Evolutionary conservation across 2,888 invertebrate species (phyloP).

Genomic region (Nomada ruficornis): DNA sequence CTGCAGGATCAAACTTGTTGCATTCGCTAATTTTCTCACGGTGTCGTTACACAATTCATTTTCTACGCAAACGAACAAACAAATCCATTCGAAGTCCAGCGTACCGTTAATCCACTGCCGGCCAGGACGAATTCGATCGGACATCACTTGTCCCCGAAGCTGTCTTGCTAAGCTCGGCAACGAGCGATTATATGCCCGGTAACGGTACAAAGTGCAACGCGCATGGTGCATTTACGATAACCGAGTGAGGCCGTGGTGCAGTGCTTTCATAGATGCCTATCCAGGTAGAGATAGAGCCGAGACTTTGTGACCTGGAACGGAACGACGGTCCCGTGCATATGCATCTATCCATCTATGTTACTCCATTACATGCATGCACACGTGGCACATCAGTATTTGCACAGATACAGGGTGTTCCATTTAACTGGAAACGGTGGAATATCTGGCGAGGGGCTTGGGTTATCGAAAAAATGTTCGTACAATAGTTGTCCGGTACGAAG

Average conservation of each 20-base stretch:
- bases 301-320: constrained; percentile 76
- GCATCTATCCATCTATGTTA: background rate
- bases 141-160: constrained; percentile 63
- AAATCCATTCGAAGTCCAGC: constrained; percentile 25
- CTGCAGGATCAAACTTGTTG: no score
- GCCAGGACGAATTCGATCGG: constrained; percentile 72
- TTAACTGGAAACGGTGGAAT: no score
- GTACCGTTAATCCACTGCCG: constrained; percentile 58
- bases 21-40: no score
- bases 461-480: no score
- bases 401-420: no score
- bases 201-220: constrained; percentile 77
- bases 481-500: no score
- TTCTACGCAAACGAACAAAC: no score
- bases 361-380: background rate
- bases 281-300: constrained; percentile 66
- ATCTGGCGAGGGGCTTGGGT: no score
- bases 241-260: constrained; percentile 55
- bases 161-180: constrained; percentile 49
- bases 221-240: constrained; percentile 72
- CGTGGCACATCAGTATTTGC: no score
- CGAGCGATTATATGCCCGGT: constrained; percentile 70
- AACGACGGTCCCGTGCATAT: constrained; percentile 57
- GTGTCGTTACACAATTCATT: no score
- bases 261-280: constrained; percentile 66